Base-by-base conservation (phyloP, 1,140 invertebrate species). In the Drosophila insularis region DNA sequence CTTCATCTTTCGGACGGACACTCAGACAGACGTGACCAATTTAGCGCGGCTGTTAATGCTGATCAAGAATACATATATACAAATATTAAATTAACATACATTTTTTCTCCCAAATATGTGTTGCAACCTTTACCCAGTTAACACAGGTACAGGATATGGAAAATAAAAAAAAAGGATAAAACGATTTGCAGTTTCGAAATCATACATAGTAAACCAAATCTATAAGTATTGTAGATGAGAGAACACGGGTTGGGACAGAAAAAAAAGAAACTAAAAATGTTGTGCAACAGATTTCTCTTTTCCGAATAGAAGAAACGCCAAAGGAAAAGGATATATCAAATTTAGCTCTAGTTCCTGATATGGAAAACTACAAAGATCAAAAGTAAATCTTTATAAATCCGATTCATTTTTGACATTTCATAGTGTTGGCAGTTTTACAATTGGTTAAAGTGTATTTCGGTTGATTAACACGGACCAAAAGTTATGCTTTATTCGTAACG, bases 221-320 rank as follows among this genome's bases (percentile, higher is more conserved):
- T 50, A 7, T 50, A 7, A 2, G 43, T 21, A 50, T 50, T 21
- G 43, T 21, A 50, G 43, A 21, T 50, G 43, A 21, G 0, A 14
- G 2, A 46, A 14, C 2, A 13, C 43, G 17, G 17, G 43, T 5
- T 50, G 43, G 43, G 43, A 46, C 14, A 17, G n/a, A 17, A 19
- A 19, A 8, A 21, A 50, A 50, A 1, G 19, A 21, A 11, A 21
- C 21, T 2, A 50, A 21, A 50, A 21, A 50, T 21, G 21, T 19
- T 50, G 43, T 50, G 43, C 43, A 50, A 50, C 14, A 50, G 17
- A 50, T 50, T 50, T 21, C 17, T 50, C 17, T 19, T 50, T 46
- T 50, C 43, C 43, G 43, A 50, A 50, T 21, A 8, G 43, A 3
- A 21, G 43, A 43, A 46, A 17, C 43, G 43, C 8, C 43, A 21